Evolutionary conservation across 2,888 invertebrate genomes (phyloP).

Genomic region (Selenia dentaria): DNA sequence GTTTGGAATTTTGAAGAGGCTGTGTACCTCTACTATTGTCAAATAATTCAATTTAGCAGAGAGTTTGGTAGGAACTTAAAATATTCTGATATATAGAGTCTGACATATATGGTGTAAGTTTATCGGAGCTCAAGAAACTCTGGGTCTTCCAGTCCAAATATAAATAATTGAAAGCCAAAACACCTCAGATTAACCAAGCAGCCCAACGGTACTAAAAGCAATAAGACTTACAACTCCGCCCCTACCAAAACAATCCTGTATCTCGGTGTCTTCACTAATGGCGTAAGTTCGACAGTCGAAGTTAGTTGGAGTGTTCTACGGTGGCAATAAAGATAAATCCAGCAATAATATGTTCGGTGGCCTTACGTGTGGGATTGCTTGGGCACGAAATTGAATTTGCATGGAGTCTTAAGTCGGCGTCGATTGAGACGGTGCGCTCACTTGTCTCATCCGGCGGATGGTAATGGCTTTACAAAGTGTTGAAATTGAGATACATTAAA

Average conservation of each 20-base stretch:
- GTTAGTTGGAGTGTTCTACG: slow-evolving; percentile 82
- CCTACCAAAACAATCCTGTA: slow-evolving; percentile 82
- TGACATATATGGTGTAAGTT: no score
- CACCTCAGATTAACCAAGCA: slow-evolving; percentile 79
- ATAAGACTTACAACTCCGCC: slow-evolving; percentile 83
- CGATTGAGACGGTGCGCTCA: slow-evolving; percentile 68
- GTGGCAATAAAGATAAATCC: slow-evolving; percentile 84
- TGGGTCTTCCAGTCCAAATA: slow-evolving; percentile 28
- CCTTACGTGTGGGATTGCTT: slow-evolving; percentile 78
- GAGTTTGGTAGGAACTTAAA: no score
- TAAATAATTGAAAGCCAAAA: slow-evolving; percentile 48
- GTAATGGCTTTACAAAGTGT: slow-evolving; percentile 69
- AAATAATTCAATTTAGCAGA: no score
- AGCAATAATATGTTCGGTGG: slow-evolving; percentile 83
- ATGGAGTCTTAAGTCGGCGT: slow-evolving; percentile 81
- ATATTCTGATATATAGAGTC: no score
- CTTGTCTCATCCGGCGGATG: slow-evolving; percentile 64
- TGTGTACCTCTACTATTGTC: background rate
- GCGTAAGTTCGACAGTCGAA: slow-evolving; percentile 83
- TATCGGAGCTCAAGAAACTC: slow-evolving; percentile 16
- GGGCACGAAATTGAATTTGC: slow-evolving; percentile 84
- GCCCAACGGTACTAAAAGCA: slow-evolving; percentile 78
- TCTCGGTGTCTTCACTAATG: slow-evolving; percentile 84
- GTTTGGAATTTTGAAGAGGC: slow-evolving; percentile 3
- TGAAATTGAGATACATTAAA: slow-evolving; percentile 56